Percentiles rank a stretch among this genome's conserved stretches.
phyloP scores from a whole-genome alignment of 2,797 vertebrate genomes.

The Sardinella longiceps region DNA sequence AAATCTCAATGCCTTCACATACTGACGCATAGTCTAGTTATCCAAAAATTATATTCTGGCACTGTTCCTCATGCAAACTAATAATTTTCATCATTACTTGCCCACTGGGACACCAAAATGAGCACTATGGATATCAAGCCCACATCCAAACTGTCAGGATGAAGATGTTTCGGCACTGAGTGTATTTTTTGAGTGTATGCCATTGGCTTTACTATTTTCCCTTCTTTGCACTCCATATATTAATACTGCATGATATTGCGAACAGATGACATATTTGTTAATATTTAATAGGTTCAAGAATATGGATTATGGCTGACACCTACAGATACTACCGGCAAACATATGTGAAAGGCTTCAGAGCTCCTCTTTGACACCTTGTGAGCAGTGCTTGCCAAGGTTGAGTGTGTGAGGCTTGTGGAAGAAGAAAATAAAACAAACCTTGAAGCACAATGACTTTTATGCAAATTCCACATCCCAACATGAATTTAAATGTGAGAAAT shows the following conservation, averaged over 20 bases:
- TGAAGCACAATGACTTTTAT: neutral
- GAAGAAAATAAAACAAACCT: neutral
- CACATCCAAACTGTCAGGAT: neutral
- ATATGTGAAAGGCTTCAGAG: neutral
- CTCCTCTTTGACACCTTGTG: neutral
- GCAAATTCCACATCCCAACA: neutral
- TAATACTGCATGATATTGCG: conserved; percentile 52
- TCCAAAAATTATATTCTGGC: neutral
- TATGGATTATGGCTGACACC: neutral
- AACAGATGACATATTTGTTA: conserved; percentile 47
- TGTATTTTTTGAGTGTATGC: neutral
- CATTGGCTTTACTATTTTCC: neutral
- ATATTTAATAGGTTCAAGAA: conserved; percentile 39
- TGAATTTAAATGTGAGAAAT: neutral
- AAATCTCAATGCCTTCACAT: neutral
- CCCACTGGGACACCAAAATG: conserved; percentile 42
- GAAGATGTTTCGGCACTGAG: neutral
- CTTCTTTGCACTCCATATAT: conserved; percentile 31
- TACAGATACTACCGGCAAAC: neutral
- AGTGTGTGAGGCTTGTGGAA: neutral
- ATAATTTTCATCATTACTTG: neutral
- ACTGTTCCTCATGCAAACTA: neutral
- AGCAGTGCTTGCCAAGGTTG: neutral
- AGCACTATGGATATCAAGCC: neutral
- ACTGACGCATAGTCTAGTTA: neutral